phyloP scores from a whole-genome alignment of 2,797 vertebrate species.

The Paratrypauchen microcephalus region DNA sequence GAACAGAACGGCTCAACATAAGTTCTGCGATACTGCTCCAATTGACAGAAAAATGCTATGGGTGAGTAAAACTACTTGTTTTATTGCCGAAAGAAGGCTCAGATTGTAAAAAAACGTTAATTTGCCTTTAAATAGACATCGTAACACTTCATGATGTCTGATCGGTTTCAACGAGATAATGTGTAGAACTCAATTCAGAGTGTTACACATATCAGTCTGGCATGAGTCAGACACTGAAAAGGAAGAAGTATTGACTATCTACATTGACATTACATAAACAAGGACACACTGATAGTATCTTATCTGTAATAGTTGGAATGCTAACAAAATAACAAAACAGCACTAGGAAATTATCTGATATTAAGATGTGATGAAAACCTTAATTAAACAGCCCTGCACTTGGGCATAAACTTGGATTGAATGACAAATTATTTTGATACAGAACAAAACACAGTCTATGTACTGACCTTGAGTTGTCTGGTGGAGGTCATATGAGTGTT shows the following conservation, averaged over 20 bases:
- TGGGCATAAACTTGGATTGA: background rate
- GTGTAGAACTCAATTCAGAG: no score
- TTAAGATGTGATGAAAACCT: conserved; percentile 61
- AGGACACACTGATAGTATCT: conserved; percentile 6
- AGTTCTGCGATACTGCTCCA: no score
- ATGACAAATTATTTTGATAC: conserved; percentile 4
- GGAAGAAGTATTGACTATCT: background rate
- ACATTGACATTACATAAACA: background rate
- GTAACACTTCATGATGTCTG: no score
- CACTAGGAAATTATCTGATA: conserved; percentile 40
- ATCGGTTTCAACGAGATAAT: no score
- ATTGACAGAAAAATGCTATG: no score
- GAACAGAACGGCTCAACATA: no score
- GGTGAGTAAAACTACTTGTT: no score
- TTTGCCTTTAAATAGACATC: no score
- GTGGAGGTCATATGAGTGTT: conserved; percentile 41
- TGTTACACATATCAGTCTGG: no score
- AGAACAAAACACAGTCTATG: conserved; percentile 44
- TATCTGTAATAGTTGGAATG: conserved; percentile 8
- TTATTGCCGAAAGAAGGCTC: no score
- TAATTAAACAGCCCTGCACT: conserved; percentile 18
- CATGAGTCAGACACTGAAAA: no score
- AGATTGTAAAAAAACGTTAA: no score
- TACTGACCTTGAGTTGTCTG: conserved; percentile 52
- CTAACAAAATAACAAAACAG: conserved; percentile 19